phyloP scores from a whole-genome alignment of 2,797 vertebrate species.

The Luscinia luscinia region DNA sequence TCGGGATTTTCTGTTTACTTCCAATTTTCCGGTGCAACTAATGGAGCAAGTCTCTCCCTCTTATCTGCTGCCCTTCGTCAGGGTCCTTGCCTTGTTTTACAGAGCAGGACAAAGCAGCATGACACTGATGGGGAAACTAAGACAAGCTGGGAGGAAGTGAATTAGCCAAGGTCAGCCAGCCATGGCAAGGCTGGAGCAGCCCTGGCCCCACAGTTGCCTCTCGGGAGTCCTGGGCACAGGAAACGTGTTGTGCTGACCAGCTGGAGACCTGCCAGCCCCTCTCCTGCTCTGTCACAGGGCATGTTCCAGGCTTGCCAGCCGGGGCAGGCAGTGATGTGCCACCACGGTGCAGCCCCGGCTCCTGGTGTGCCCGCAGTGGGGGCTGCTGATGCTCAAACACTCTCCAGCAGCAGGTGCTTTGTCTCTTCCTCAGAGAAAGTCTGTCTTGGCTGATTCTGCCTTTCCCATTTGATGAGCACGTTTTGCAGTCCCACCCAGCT shows the following conservation, averaged over 20 bases:
- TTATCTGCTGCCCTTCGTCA: background rate
- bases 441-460: background rate
- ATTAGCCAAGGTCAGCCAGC: background rate
- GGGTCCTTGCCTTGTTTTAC: background rate
- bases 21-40: background rate
- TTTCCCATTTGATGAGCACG: background rate
- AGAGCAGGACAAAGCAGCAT: background rate
- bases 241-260: background rate
- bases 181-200: accelerated
- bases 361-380: background rate
- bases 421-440: background rate
- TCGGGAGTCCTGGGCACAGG: background rate
- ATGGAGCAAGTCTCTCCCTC: background rate
- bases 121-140: background rate
- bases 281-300: background rate
- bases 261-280: background rate
- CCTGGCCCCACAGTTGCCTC: accelerated
- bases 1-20: background rate
- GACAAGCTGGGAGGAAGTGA: background rate
- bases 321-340: background rate
- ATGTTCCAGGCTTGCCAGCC: background rate
- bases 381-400: background rate
- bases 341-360: accelerated
- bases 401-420: background rate
- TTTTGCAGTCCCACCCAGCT: background rate